These are phyloP conservation scores for Caiman crocodilus DNA, from an alignment of 2,797 vertebrate species.

Conservation along the genomic window DNA sequence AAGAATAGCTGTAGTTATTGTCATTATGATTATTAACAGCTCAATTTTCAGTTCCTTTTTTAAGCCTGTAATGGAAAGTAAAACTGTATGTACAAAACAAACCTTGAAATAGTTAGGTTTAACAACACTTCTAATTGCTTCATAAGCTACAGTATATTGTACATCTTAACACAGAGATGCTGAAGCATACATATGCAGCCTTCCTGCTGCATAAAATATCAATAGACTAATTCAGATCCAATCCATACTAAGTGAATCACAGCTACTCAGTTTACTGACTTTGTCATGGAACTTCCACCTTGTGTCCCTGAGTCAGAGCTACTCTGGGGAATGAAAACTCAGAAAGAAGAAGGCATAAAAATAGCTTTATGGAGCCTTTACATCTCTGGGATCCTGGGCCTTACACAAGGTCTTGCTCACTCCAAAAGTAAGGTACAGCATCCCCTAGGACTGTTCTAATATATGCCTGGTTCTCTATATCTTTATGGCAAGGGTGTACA, in stretches of 20 bases:
- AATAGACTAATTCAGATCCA: neutral
- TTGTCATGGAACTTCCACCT: neutral
- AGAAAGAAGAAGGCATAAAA: neutral
- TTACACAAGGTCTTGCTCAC: neutral
- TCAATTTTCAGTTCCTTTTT: conserved; percentile 13
- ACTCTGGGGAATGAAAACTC: neutral
- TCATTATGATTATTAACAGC: conserved; percentile 35
- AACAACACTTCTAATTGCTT: neutral
- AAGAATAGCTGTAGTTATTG: neutral
- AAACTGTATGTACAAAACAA: neutral
- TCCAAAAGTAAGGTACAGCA: neutral
- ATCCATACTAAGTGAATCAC: neutral
- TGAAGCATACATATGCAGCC: neutral
- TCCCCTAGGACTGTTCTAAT: rapidly evolving
- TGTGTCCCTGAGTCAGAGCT: neutral
- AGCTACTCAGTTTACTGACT: neutral
- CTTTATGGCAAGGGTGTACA: too few species aligned
- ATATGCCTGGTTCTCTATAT: neutral
- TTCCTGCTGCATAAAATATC: neutral
- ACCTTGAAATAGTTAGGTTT: neutral
- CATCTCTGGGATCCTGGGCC: neutral
- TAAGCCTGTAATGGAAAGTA: neutral
- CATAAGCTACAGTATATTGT: neutral
- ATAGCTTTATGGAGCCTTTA: neutral
- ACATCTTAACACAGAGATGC: neutral